Conservation (phyloP, 2,797 vertebrate genomes). For the Anisognathus igniventris region DNA sequence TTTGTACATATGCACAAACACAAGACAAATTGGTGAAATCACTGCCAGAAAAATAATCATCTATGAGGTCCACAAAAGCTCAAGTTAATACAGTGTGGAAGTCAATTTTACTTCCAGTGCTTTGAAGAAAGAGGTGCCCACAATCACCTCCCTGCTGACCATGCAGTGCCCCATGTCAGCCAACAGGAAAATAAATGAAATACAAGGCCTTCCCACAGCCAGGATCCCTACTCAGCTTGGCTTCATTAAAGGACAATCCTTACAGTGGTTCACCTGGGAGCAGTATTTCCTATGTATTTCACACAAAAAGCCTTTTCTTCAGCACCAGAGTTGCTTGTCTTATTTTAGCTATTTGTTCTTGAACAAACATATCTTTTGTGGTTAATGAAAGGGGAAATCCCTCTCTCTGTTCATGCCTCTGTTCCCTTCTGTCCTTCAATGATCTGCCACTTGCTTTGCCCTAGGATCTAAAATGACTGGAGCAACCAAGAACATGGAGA, state of each 20-base stretch:
- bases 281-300: background rate
- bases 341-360: background rate
- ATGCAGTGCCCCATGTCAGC: background rate
- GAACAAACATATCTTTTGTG: slow-evolving; percentile 3
- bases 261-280: background rate
- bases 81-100: background rate
- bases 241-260: background rate
- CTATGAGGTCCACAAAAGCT: background rate
- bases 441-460: background rate
- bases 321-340: background rate
- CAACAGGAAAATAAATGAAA: background rate
- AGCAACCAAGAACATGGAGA: background rate
- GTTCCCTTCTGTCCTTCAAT: background rate
- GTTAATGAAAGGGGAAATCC: background rate
- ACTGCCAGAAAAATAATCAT: background rate
- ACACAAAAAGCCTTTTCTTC: background rate
- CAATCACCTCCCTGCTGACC: background rate
- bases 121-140: background rate
- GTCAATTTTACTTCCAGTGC: background rate
- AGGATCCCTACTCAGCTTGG: background rate
- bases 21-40: background rate
- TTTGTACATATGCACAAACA: background rate
- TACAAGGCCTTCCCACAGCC: background rate
- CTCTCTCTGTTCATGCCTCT: background rate
- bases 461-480: background rate